These are phyloP conservation scores for Caenorhabditis panamensis DNA, from an alignment of 2,888 invertebrate species.

Conservation along the genomic window DNA sequence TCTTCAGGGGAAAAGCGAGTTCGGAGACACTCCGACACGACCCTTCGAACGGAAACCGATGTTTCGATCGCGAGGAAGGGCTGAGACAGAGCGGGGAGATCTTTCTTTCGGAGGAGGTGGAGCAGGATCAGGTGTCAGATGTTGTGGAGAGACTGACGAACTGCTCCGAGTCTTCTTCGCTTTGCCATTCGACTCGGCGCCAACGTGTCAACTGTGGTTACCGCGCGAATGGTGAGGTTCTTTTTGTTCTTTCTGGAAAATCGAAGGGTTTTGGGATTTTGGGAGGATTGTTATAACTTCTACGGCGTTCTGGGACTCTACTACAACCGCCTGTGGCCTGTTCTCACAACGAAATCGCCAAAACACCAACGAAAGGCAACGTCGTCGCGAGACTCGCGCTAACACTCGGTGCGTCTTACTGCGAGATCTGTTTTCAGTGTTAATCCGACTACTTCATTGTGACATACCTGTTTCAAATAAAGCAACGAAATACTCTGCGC, in stretches of 20 bases:
- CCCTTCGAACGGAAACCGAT: constrained; percentile 33
- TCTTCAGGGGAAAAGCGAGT: constrained; percentile 49
- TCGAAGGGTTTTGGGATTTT: too few relatives aligned
- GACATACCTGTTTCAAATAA: constrained; percentile 31
- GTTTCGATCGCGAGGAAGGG: constrained; percentile 26
- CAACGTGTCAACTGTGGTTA: constrained; percentile 57
- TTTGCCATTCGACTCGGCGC: constrained; percentile 48
- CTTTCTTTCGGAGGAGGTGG: constrained; percentile 5
- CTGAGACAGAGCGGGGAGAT: constrained; percentile 32
- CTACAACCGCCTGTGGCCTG: too few relatives aligned
- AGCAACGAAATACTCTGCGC: constrained; percentile 39
- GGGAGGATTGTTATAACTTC: too few relatives aligned
- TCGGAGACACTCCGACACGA: constrained; percentile 17
- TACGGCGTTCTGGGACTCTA: too few relatives aligned
- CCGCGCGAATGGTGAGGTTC: constrained; percentile 7
- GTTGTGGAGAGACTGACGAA: background rate
- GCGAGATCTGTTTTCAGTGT: too few relatives aligned
- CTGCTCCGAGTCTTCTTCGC: constrained; percentile 5
- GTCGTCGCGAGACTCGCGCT: too few relatives aligned
- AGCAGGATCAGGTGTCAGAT: too few relatives aligned
- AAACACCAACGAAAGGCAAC: too few relatives aligned
- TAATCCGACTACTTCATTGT: too few relatives aligned
- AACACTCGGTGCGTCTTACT: too few relatives aligned
- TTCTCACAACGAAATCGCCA: too few relatives aligned
- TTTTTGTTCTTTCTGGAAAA: constrained; percentile 18